Conservation (phyloP, 1,140 invertebrate species). For the Macrobrachium nipponense region DNA sequence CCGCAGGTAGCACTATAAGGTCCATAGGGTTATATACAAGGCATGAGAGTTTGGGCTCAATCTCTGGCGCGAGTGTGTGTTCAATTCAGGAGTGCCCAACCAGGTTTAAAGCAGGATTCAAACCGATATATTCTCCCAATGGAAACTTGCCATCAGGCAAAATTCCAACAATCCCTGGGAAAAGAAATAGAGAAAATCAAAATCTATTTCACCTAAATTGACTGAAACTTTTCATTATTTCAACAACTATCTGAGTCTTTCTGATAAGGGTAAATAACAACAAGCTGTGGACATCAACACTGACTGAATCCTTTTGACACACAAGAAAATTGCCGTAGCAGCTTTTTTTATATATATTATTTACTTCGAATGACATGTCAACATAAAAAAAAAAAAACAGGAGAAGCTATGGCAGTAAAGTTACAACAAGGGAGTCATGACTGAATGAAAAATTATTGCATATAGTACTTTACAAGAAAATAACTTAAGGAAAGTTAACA, state of each 20-base stretch:
- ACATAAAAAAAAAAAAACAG: not conserved
- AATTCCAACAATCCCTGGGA: constrained; percentile 64
- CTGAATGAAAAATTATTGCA: too few relatives aligned
- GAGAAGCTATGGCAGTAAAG: constrained; percentile 2
- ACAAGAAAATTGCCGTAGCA: constrained; percentile 13
- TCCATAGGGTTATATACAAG: constrained; percentile 54
- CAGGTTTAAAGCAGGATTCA: constrained; percentile 59
- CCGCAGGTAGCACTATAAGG: constrained; percentile 34
- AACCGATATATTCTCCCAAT: constrained; percentile 63
- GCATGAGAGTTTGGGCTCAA: constrained; percentile 33
- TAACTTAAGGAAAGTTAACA: too few relatives aligned
- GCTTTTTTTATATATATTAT: constrained; percentile 9
- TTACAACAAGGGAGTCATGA: too few relatives aligned
- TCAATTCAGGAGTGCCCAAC: constrained; percentile 55
- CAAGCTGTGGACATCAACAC: constrained; percentile 27
- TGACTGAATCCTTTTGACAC: constrained; percentile 13
- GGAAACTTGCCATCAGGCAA: constrained; percentile 63
- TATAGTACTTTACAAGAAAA: too few relatives aligned
- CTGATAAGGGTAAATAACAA: constrained; percentile 37
- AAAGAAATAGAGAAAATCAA: constrained; percentile 60
- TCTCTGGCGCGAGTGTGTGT: constrained; percentile 11
- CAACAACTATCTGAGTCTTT: too few relatives aligned
- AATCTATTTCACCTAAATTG: constrained; percentile 30
- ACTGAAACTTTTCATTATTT: too few relatives aligned
- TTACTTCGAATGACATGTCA: not conserved